Percentiles rank a stretch among this genome's conserved stretches.
Conservation (phyloP, 53 echinoderm and acorn worm genomes). For the Antedon mediterranea region DNA sequence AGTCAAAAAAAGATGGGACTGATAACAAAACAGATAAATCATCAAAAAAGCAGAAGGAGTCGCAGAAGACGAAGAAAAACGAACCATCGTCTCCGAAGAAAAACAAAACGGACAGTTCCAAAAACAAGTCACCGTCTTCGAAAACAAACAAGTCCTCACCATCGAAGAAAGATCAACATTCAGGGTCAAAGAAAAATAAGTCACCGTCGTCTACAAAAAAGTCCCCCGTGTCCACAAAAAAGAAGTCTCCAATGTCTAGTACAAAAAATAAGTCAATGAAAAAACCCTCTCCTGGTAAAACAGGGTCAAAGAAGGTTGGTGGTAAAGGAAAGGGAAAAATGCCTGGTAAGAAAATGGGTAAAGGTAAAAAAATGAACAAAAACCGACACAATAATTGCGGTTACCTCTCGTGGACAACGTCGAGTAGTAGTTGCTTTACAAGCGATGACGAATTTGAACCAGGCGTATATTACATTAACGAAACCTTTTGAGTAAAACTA, state of each 20-base stretch:
- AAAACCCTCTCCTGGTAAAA: neutral
- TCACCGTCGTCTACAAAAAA: conserved; percentile 12
- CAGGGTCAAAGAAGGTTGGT: neutral
- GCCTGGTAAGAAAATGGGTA: neutral
- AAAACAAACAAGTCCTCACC: conserved; percentile 2
- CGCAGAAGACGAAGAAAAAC: neutral
- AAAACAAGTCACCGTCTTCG: neutral
- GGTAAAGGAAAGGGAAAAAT: neutral
- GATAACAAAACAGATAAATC: neutral
- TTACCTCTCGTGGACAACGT: neutral
- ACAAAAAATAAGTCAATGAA: neutral
- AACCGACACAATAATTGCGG: neutral
- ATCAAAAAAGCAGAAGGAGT: conserved; percentile 1
- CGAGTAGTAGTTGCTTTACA: neutral
- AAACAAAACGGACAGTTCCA: neutral
- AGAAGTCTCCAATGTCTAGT: neutral
- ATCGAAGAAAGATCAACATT: neutral
- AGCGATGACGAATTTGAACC: neutral
- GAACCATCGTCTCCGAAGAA: neutral
- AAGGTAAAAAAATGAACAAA: neutral
- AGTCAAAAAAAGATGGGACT: neutral
- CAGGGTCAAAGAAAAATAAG: conserved; percentile 21
- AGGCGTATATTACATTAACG: neutral
- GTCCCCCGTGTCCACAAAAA: too few relatives aligned
- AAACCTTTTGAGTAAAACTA: neutral